Conservation (phyloP, 2,113 vertebrate species). For the Oostethus manadensis region DNA sequence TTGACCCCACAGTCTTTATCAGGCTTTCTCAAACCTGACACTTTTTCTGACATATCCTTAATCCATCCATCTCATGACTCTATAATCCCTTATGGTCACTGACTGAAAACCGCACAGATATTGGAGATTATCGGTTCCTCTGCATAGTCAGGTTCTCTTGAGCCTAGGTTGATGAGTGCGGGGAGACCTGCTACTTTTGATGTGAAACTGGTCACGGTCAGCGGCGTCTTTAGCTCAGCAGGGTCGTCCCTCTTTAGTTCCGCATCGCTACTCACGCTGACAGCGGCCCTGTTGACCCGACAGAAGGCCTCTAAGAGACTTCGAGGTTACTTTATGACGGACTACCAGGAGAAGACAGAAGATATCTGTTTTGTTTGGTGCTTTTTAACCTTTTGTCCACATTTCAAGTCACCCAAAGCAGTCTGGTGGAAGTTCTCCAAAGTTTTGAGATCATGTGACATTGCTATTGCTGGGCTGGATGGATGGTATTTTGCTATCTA, state of each 20-base stretch:
- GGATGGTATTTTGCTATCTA: no score
- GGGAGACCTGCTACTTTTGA: slow-evolving; percentile 51
- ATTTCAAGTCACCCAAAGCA: no score
- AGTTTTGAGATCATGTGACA: no score
- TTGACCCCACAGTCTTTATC: slow-evolving; percentile 24
- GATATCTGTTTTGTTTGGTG: not conserved
- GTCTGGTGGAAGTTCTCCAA: no score
- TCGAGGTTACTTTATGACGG: slow-evolving; percentile 6
- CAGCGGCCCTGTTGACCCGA: slow-evolving; percentile 27
- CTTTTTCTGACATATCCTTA: slow-evolving; percentile 24
- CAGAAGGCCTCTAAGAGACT: not conserved
- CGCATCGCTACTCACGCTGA: slow-evolving; percentile 33
- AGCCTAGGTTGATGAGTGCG: slow-evolving; percentile 11
- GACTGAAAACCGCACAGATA: slow-evolving; percentile 28
- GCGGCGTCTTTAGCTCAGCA: slow-evolving; percentile 27
- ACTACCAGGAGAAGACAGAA: not conserved
- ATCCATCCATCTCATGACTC: slow-evolving; percentile 60
- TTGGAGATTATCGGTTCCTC: slow-evolving; percentile 28
- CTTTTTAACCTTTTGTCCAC: no score
- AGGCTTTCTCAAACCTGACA: no score
- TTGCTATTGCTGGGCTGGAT: no score
- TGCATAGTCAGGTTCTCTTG: slow-evolving; percentile 19
- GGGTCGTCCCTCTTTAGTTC: slow-evolving; percentile 35
- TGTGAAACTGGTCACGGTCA: slow-evolving; percentile 37
- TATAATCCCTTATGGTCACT: slow-evolving; percentile 38